Conservation (phyloP, 2,113 vertebrate genomes). For the Corvus cornix region DNA sequence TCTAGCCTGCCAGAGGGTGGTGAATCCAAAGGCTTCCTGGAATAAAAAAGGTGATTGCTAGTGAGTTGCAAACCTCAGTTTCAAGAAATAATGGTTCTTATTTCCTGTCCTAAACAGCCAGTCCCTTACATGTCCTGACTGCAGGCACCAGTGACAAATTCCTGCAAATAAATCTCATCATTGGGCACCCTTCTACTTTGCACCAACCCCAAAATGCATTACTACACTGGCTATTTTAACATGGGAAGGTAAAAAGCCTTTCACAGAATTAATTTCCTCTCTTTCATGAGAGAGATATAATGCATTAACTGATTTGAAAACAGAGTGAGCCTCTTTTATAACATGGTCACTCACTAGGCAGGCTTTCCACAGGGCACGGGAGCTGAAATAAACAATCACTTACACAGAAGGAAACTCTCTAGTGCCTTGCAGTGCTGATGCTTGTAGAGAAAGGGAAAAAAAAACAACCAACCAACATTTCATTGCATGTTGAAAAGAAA, state of each 20-base stretch:
- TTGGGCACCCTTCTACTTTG: not conserved
- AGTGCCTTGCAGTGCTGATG: not conserved
- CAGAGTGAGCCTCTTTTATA: not conserved
- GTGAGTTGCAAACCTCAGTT: not conserved
- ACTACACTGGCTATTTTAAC: not conserved
- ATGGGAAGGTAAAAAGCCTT: not conserved
- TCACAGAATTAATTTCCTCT: slow-evolving; percentile 33
- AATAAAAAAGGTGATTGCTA: not conserved
- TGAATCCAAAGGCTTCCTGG: not conserved
- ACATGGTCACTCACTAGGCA: not conserved
- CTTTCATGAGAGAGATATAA: not conserved
- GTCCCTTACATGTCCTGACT: not conserved
- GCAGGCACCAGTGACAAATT: not conserved
- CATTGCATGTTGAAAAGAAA: slow-evolving; percentile 31
- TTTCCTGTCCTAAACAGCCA: not conserved
- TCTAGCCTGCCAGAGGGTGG: not conserved
- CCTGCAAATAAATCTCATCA: not conserved
- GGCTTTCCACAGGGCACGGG: not conserved
- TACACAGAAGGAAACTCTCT: not conserved
- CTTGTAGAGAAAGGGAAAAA: not conserved
- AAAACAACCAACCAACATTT: not conserved
- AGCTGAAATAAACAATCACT: slow-evolving; percentile 33
- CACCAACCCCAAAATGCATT: not conserved
- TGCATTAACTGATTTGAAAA: not conserved
- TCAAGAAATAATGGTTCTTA: not conserved